Conservation (phyloP, 2,797 vertebrate species). For the Oreortyx pictus region DNA sequence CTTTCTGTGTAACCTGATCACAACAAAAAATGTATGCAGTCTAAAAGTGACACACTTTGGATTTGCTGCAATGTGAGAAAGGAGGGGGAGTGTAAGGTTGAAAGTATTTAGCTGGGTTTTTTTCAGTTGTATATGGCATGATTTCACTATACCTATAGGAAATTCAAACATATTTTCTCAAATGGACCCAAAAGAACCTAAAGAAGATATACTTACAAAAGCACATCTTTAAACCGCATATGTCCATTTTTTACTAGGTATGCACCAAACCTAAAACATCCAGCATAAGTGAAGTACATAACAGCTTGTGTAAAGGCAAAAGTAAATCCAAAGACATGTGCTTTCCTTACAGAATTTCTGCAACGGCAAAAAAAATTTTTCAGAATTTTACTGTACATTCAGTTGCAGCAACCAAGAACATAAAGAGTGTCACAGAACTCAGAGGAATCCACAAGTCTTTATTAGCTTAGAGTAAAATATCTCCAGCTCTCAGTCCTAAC, state of each 20-base stretch:
- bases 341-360: conserved; percentile 88
- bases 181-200: not conserved
- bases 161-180: not conserved
- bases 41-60: not conserved
- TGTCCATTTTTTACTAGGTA: conserved; percentile 82
- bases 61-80: not conserved
- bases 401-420: not conserved
- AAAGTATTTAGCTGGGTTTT: not conserved
- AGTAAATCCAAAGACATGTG: conserved; percentile 85
- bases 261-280: conserved; percentile 88
- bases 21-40: not conserved
- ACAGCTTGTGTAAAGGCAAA: conserved; percentile 90
- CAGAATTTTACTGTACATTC: not conserved
- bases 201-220: conserved; percentile 84
- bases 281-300: conserved; percentile 89
- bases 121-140: not conserved
- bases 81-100: not conserved
- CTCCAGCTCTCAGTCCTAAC: not conserved
- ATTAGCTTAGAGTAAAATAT: not conserved
- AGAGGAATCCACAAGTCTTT: not conserved
- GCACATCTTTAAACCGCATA: conserved; percentile 83
- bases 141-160: not conserved
- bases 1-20: not conserved
- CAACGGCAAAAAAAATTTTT: not conserved
- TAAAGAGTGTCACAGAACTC: not conserved